Conservation (phyloP, 2,797 vertebrate species). For the Dendrocincla tyrannina region DNA sequence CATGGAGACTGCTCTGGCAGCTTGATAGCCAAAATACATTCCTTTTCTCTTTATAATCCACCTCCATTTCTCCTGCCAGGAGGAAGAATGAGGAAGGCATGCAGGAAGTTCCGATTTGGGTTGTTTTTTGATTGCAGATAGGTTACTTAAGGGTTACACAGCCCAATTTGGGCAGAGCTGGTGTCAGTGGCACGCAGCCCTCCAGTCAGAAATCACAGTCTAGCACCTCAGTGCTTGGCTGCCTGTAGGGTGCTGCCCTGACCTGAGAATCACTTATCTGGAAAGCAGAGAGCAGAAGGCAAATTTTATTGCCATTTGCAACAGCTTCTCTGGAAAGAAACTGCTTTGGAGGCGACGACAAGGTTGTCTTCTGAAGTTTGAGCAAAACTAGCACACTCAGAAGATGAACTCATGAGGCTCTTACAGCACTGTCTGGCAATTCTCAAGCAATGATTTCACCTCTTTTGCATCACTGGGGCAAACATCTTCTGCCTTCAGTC, state of each 20-base stretch:
- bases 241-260: neutral
- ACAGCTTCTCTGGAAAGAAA: neutral
- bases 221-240: neutral
- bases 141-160: neutral
- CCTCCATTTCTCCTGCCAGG: neutral
- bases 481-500: neutral
- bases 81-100: neutral
- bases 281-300: neutral
- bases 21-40: neutral
- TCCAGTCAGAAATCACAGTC: neutral
- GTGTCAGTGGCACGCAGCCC: neutral
- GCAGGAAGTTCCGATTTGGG: neutral
- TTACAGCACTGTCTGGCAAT: neutral
- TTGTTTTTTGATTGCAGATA: neutral
- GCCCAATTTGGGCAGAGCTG: neutral
- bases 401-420: neutral
- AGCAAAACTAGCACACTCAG: neutral
- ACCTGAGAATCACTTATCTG: neutral
- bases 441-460: neutral
- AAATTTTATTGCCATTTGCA: neutral
- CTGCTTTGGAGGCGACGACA: neutral
- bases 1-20: neutral
- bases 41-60: neutral
- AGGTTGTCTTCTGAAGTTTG: neutral
- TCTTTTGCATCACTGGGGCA: accelerated